phyloP scores from a whole-genome alignment of 2,797 vertebrate species.

The Okamejei kenojei region DNA sequence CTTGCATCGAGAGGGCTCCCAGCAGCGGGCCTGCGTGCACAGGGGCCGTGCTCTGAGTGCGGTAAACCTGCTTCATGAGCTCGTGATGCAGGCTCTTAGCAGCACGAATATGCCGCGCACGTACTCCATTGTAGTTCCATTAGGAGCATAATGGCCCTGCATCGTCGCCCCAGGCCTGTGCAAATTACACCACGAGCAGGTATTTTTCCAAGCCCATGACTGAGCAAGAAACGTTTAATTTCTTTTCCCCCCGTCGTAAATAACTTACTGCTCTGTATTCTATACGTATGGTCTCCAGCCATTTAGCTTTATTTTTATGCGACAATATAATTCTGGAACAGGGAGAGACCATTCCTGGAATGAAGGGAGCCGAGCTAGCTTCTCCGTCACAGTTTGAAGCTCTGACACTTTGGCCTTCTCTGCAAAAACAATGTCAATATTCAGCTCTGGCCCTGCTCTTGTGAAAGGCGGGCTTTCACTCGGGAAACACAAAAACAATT shows the following conservation, averaged over 20 bases:
- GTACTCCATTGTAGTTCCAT: neutral
- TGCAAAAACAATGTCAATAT: conserved; percentile 11
- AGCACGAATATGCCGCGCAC: neutral
- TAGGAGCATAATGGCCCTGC: neutral
- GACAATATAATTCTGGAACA: neutral
- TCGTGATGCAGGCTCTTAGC: neutral
- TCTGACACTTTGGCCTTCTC: neutral
- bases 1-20: too few species aligned
- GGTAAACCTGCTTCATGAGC: neutral
- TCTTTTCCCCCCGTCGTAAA: conserved; percentile 17
- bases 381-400: neutral
- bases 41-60: neutral
- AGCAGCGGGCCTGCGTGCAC: neutral
- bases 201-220: neutral
- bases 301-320: neutral
- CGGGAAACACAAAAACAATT: conserved; percentile 1
- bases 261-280: conserved; percentile 17
- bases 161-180: neutral
- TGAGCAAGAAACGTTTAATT: conserved; percentile 25
- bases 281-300: neutral
- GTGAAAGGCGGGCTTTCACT: conserved; percentile 26
- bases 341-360: conserved; percentile 4
- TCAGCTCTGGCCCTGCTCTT: neutral
- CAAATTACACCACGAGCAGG: neutral
- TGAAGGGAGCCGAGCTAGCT: neutral